These are phyloP conservation scores for Diadophis punctatus DNA, from an alignment of 2,113 vertebrate genomes.

Conservation along the genomic window DNA sequence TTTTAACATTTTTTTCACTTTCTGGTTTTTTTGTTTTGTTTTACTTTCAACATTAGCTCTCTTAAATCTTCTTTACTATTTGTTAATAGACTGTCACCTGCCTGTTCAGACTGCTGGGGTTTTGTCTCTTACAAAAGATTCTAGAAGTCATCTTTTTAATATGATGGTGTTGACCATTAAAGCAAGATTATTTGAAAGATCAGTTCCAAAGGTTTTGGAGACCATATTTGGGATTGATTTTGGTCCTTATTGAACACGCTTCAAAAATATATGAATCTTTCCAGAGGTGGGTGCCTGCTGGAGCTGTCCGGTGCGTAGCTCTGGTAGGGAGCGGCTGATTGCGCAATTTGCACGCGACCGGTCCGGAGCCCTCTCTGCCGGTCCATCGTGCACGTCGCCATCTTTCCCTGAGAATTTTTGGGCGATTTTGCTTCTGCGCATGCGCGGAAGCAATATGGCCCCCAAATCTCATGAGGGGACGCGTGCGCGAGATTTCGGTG, in stretches of 20 bases:
- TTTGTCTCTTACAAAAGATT: neutral
- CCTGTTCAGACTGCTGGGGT: neutral
- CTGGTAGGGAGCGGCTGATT: too few species aligned
- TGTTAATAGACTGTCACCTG: neutral
- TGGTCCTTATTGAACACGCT: neutral
- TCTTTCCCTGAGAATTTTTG: too few species aligned
- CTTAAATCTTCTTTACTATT: neutral
- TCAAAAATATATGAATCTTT: neutral
- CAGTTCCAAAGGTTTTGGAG: neutral
- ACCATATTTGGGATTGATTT: neutral
- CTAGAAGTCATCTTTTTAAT: neutral
- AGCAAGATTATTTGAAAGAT: neutral
- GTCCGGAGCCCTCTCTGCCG: too few species aligned
- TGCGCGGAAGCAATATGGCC: too few species aligned
- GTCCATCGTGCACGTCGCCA: too few species aligned
- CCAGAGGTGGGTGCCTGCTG: too few species aligned
- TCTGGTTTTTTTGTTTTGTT: neutral
- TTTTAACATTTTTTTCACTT: neutral
- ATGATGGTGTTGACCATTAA: neutral
- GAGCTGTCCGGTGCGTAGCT: too few species aligned
- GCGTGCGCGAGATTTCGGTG: too few species aligned
- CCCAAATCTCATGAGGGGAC: too few species aligned
- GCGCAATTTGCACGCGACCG: too few species aligned
- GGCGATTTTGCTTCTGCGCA: too few species aligned
- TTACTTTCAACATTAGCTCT: neutral